Base-by-base conservation (phyloP, 2,888 invertebrate genomes). In the Dendrolimus pini region DNA sequence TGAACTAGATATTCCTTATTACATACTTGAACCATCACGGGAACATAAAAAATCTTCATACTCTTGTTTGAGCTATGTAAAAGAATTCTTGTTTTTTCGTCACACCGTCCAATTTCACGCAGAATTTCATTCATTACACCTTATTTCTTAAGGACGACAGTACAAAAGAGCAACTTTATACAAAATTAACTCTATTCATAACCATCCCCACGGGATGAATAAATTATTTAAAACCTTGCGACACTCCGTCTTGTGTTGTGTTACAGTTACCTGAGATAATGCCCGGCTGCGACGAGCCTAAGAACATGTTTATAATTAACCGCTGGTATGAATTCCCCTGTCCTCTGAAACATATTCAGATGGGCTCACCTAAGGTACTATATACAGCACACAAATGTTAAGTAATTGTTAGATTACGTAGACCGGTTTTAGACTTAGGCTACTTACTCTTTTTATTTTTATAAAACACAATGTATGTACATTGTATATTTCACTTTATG, bases 291-390 rank as follows among this genome's bases (percentile, higher is more conserved):
- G 65, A 69, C 68, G 67, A 63, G 60, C 61, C 64, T 68, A 63
- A 63, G 63, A 68, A 68, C 63, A 65, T 58, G 62, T 64, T 68
- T 66, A 68, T 74, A 75, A 74, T 75, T 75, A 75, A 75, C 69
- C 63, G 62, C 63, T 68, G 65, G 64, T 65, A 68, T 65, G 72
- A 72, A 77, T 73, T 71, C 65, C 65, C 68, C 60, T 62, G 70
- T 66, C 62, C 58, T 62, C 64, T 60, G 63, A 67, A 65, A 66
- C 57, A 62, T 61, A 58, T 63, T 61, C 14, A 55, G 56, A 59
- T 58, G 60, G 60, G 62, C 59, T 52, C 55, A 69, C 66, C 9
- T 47, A 47, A 47, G 12, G 47, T 47, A 47, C 12, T 30, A 30
- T 30, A 30, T 30, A 30, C 30, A 30, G 30, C 30, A 30, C 30